Base-by-base conservation (phyloP, 2,797 vertebrate genomes). In the Falco cherrug region DNA sequence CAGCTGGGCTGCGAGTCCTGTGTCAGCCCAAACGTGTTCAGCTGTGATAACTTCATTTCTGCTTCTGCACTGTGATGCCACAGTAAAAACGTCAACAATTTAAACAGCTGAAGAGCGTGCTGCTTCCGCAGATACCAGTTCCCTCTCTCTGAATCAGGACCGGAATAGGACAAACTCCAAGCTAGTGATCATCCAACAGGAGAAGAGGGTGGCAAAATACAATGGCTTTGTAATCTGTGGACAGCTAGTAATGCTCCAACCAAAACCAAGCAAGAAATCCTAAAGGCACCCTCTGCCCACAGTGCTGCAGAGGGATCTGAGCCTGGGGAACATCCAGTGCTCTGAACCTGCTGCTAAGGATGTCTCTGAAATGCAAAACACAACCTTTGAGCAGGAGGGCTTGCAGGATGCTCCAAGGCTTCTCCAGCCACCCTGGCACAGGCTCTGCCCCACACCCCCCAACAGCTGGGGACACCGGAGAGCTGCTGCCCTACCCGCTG, bases 311-410 rank as follows among this genome's bases (percentile, higher is more conserved):
- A 41, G 56, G 28, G 14, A 5, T 26, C 90, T 19, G 48, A 59
- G 60, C 2, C 26, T 3, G 6, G 28, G n/a, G 26, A 5, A 24
- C 0, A 0, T 11, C 16, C 53, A 9, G 20, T 1, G 35, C 81
- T 39, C 90, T 20, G 51, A 74, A 8, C 21, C n/a, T 45, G 79
- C 68, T 73, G 31, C 73, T 56, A 13, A 10, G 8, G 11, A 21
- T 24, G 37, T 29, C 68, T 57, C 43, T 20, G 48, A 70, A 41
- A 63, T 10, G 7, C 35, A 47, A n/a, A 60, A 22, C 2, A 21
- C 28, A 35, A 0, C 2, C 45, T 56, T 9, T 3, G 41, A 43
- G 43, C 70, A 63, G 43, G 33, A 51, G 33, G 39, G 45, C 54
- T 69, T 9, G 15, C 6, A 53, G 45, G 57, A 75, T 24, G 24